Evolutionary conservation across 2,888 invertebrate genomes (phyloP).

Genomic region (Drosophila atroscutellata): DNA sequence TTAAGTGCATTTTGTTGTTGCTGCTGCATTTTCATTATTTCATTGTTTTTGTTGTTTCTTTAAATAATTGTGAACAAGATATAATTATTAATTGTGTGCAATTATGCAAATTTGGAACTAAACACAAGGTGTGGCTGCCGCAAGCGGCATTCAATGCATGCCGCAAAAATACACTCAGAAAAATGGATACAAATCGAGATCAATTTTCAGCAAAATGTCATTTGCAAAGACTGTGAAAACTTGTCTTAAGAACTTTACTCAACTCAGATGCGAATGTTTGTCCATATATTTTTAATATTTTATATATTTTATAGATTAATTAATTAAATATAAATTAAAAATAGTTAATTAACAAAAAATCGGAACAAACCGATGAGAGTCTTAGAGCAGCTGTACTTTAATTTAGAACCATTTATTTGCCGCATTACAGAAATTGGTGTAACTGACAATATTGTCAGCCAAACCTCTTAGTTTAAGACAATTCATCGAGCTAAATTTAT

Average conservation of each 20-base stretch:
- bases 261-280: not conserved
- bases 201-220: not conserved
- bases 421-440: not conserved
- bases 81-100: constrained; percentile 22
- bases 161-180: not conserved
- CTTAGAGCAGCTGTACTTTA: not conserved
- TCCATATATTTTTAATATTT: too few species aligned
- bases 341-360: too few species aligned
- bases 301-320: too few species aligned
- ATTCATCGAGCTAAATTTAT: not conserved
- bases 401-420: not conserved
- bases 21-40: constrained; percentile 4
- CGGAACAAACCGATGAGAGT: too few species aligned
- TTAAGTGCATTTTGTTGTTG: constrained; percentile 64
- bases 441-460: not conserved
- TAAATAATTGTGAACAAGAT: constrained; percentile 3
- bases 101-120: constrained; percentile 44
- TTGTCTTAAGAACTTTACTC: not conserved
- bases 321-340: too few species aligned
- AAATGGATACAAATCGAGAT: not conserved
- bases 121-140: constrained; percentile 19
- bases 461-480: not conserved
- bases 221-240: not conserved
- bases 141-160: not conserved
- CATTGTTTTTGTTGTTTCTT: constrained; percentile 1